Evolutionary conservation across 2,888 invertebrate species (phyloP).

Genomic region (Phrixothrix hirtus): DNA sequence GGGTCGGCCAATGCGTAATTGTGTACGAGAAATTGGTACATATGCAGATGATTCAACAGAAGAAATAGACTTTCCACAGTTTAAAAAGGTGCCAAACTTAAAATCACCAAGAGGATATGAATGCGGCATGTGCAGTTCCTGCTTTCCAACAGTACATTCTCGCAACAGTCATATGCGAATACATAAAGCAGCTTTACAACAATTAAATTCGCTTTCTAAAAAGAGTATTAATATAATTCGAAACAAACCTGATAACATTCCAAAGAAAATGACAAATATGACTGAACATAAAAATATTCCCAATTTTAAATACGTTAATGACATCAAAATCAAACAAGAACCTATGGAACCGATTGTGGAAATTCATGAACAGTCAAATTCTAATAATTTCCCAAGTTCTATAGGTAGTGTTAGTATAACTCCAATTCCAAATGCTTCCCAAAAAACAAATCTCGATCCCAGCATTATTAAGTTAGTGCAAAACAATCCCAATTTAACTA

Average conservation of each 20-base stretch:
- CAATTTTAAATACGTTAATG: slow-evolving; percentile 17
- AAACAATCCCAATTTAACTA: slow-evolving; percentile 54
- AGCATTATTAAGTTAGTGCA: slow-evolving; percentile 53
- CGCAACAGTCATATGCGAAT: slow-evolving; percentile 56
- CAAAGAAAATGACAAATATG: slow-evolving; percentile 12
- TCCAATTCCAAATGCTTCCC: slow-evolving; percentile 48
- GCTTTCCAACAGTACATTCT: slow-evolving; percentile 54
- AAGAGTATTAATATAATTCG: slow-evolving; percentile 21
- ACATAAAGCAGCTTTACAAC: slow-evolving; percentile 46
- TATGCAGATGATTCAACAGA: slow-evolving; percentile 45
- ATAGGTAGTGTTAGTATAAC: slow-evolving; percentile 52
- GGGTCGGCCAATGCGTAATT: slow-evolving; percentile 50
- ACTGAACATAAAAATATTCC: slow-evolving; percentile 15
- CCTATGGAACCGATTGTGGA: slow-evolving; percentile 53
- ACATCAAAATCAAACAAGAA: slow-evolving; percentile 46
- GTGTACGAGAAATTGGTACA: slow-evolving; percentile 49
- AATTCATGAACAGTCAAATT: slow-evolving; percentile 47
- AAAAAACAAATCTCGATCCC: slow-evolving; percentile 46
- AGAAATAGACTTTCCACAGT: slow-evolving; percentile 17
- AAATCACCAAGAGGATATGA: slow-evolving; percentile 45
- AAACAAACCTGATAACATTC: slow-evolving; percentile 12
- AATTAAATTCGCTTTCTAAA: slow-evolving; percentile 13
- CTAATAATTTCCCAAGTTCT: slow-evolving; percentile 31
- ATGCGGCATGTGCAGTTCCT: slow-evolving; percentile 52
- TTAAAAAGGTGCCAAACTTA: slow-evolving; percentile 20